Base-by-base conservation (phyloP, 2,888 invertebrate species). In the Eristalis tenax region DNA sequence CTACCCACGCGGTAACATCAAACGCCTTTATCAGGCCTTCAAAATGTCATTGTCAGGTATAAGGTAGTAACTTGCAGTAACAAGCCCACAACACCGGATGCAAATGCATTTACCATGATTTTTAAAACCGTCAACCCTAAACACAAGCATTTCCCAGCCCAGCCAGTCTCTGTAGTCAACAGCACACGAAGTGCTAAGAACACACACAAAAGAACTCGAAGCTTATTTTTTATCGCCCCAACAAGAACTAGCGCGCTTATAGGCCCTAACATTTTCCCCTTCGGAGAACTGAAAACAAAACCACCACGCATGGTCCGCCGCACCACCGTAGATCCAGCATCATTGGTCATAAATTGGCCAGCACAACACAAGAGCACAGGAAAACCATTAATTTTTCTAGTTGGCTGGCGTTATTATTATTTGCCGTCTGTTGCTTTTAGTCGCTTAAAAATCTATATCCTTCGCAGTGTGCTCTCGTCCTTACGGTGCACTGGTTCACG, bases 391-490 rank as follows among this genome's bases (percentile, higher is more conserved):
- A 83, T 87, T 87, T 87, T 87, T 87, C 83, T 80, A 87, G 87
- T 80, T 83, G 79, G 83, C 74, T 83, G 83, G 57, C 68, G 75
- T 83, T 87, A 87, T 87, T 87, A 87, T 87, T 87, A 87, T 87
- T 87, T 87, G 83, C 87, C 87, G 87, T 87, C 87, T 87, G 87
- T 87, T 87, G 87, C 87, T 83, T 82, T 74, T 66, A 71, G 70
- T 83, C 71, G 79, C 79, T 87, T 87, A 66, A 87, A 80, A 87
- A 87, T 87, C 79, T 69, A 80, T 80, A 83, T 87, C 83, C 83
- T 81, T 80, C 57, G 75, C 83, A 73, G 80, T 83, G 87, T 87
- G 83, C 83, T 76, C 38, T 61, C 66, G 79, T 75, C 75, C 75
- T 83, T 76, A 79, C 78, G 57, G 66, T 83, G 75, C 78, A 75